A percentile compares a stretch with the other conserved stretches of the same genome.
Conservation (phyloP, 2,113 vertebrate species). For the Puma concolor region DNA sequence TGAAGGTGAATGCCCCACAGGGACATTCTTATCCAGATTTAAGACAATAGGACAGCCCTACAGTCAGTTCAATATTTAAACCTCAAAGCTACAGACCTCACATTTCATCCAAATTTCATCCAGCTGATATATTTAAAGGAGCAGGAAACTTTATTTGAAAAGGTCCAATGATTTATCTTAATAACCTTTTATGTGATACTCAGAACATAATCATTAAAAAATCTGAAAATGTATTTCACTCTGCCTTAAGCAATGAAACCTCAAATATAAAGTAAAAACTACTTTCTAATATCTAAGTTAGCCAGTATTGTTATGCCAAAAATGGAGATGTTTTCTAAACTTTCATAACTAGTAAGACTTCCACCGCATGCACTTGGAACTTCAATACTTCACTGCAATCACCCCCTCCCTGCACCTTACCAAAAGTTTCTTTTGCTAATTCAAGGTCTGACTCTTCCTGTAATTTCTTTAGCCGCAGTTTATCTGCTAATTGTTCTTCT, state of each 20-base stretch:
- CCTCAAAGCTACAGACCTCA: background rate
- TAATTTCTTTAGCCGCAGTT: constrained; percentile 94
- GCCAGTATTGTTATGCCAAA: background rate
- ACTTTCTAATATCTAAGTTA: constrained; percentile 17
- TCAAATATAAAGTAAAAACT: constrained; percentile 38
- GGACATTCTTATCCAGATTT: background rate
- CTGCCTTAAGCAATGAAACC: background rate
- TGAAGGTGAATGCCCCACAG: background rate
- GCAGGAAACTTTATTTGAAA: background rate
- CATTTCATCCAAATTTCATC: constrained; percentile 11
- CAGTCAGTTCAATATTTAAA: background rate
- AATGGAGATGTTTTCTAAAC: background rate
- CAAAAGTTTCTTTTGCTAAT: constrained; percentile 96
- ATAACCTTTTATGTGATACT: constrained; percentile 14
- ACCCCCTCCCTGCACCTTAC: constrained; percentile 82
- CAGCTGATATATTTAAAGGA: constrained; percentile 4
- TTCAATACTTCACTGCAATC: accelerated
- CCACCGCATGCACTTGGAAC: background rate
- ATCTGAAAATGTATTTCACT: constrained; percentile 9
- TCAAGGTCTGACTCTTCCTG: constrained; percentile 97
- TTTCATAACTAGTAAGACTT: background rate
- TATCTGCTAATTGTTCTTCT: constrained; percentile 94
- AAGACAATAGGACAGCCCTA: background rate
- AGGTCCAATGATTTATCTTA: background rate
- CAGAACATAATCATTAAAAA: constrained; percentile 47